Evolutionary conservation across 2,797 vertebrate genomes (phyloP).

Genomic region (Agapornis canus): DNA sequence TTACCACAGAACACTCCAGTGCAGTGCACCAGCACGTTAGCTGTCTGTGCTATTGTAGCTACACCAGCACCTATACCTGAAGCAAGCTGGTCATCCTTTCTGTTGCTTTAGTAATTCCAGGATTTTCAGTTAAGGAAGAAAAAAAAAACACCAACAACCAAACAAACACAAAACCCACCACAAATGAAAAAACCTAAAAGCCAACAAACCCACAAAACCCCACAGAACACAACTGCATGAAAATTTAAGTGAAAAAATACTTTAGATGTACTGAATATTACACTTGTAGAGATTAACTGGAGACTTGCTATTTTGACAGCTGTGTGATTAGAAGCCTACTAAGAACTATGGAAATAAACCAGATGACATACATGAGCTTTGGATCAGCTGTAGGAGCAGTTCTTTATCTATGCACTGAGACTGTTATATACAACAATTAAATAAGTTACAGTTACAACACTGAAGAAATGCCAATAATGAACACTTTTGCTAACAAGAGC

Average conservation of each 20-base stretch:
- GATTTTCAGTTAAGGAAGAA: background rate
- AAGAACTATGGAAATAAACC: background rate
- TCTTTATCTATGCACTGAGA: background rate
- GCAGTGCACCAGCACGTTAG: background rate
- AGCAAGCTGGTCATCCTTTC: background rate
- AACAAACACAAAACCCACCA: background rate
- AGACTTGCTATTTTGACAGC: background rate
- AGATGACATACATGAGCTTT: background rate
- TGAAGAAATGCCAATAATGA: background rate
- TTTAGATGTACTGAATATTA: background rate
- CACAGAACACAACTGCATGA: background rate
- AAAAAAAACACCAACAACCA: background rate
- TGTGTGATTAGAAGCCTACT: background rate
- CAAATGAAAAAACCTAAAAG: background rate
- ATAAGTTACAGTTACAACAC: background rate
- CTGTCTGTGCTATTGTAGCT: background rate
- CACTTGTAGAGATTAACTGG: background rate
- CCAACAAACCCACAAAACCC: background rate
- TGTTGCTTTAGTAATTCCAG: background rate
- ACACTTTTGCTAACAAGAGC: background rate
- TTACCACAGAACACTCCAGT: background rate
- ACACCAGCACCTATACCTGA: background rate
- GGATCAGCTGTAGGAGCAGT: conserved; percentile 38
- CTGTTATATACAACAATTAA: background rate
- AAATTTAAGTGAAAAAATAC: background rate